phyloP scores from a whole-genome alignment of 2,888 invertebrate species.

The Cetonia aurata region DNA sequence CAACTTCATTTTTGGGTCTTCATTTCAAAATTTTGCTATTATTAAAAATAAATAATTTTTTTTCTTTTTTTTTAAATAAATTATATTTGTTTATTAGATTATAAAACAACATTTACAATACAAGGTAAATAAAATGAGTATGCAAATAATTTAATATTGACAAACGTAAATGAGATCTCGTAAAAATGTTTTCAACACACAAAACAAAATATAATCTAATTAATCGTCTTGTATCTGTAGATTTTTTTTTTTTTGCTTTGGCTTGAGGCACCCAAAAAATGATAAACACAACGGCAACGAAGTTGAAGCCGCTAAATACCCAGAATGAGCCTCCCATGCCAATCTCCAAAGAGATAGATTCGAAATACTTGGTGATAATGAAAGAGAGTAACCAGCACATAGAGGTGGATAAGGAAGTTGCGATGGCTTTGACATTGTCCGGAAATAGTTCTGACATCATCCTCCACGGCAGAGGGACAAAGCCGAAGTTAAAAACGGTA shows the following conservation, averaged over 20 bases:
- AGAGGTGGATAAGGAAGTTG: slow-evolving; percentile 79
- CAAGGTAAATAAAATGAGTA: slow-evolving; percentile 18
- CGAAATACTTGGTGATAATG: slow-evolving; percentile 78
- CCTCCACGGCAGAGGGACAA: slow-evolving; percentile 85
- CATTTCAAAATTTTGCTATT: too few relatives aligned
- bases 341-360: slow-evolving; percentile 68
- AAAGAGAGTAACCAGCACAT: slow-evolving; percentile 81
- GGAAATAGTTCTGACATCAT: slow-evolving; percentile 87
- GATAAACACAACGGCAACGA: slow-evolving; percentile 72
- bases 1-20: too few relatives aligned
- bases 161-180: slow-evolving; percentile 40
- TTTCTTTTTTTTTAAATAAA: slow-evolving; percentile 40
- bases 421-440: slow-evolving; percentile 78
- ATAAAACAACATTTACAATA: slow-evolving; percentile 43
- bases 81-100: slow-evolving; percentile 41
- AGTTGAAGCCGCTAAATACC: slow-evolving; percentile 74
- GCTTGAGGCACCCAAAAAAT: slow-evolving; percentile 87
- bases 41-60: too few relatives aligned
- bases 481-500: slow-evolving; percentile 76
- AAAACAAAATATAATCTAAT: not conserved
- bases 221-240: slow-evolving; percentile 82
- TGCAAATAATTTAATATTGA: slow-evolving; percentile 35
- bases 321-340: slow-evolving; percentile 77
- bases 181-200: not conserved
- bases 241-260: slow-evolving; percentile 86